These are phyloP conservation scores for Drosophila murphyi DNA, from an alignment of 1,140 invertebrate species.

Conservation along the genomic window DNA sequence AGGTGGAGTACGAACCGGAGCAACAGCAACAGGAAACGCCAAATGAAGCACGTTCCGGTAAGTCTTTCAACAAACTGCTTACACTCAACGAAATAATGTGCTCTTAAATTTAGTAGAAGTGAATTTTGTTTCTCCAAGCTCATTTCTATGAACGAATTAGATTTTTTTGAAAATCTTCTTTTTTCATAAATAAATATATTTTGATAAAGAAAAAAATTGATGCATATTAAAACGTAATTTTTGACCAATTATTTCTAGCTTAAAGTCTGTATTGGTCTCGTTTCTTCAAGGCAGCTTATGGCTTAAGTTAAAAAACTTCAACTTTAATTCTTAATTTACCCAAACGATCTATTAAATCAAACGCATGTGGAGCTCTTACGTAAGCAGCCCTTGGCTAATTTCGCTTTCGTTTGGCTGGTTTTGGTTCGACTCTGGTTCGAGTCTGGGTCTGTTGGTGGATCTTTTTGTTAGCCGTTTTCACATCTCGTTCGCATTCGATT, in stretches of 20 bases:
- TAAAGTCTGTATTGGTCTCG: too few relatives aligned
- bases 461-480: conserved; percentile 60
- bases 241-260: too few relatives aligned
- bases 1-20: conserved; percentile 86
- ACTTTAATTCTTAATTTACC: conserved; percentile 1
- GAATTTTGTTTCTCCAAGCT: too few relatives aligned
- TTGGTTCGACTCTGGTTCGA: background rate
- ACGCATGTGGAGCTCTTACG: conserved; percentile 24
- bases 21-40: conserved; percentile 64
- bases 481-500: conserved; percentile 62
- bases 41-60: conserved; percentile 60
- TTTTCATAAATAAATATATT: too few relatives aligned
- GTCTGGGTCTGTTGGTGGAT: background rate
- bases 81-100: too few relatives aligned
- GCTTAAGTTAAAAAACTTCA: too few relatives aligned
- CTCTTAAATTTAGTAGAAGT: too few relatives aligned
- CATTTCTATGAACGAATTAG: too few relatives aligned
- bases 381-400: conserved; percentile 48
- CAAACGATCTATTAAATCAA: conserved; percentile 1
- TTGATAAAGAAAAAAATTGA: too few relatives aligned
- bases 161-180: too few relatives aligned
- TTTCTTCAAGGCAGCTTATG: too few relatives aligned
- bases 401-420: conserved; percentile 41
- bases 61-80: conserved; percentile 19
- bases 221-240: too few relatives aligned